Conservation (phyloP, 2,113 vertebrate species). For the Muntiacus reevesi region DNA sequence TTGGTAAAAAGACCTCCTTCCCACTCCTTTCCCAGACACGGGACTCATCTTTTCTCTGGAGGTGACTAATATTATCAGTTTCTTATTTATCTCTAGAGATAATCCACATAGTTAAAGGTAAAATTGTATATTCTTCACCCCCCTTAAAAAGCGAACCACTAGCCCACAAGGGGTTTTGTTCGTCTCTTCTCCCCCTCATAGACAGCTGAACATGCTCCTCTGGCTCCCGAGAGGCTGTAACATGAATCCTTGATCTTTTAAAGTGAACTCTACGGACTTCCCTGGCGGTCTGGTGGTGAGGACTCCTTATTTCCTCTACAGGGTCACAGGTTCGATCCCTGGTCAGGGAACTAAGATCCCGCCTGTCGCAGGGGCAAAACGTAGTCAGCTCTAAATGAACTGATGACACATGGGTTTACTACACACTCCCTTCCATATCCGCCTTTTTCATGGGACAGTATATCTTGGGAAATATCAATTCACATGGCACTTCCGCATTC, state of each 20-base stretch:
- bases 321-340: not conserved
- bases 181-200: not conserved
- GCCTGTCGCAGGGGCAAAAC: not conserved
- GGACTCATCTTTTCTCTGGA: not conserved
- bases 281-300: not conserved
- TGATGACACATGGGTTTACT: not conserved
- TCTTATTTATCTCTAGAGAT: not conserved
- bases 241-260: not conserved
- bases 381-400: not conserved
- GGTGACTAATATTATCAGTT: not conserved
- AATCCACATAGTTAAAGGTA: not conserved
- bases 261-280: fast-evolving
- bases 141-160: not conserved
- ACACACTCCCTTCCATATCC: not conserved
- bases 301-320: not conserved
- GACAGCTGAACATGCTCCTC: not conserved
- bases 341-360: not conserved
- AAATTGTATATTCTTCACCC: not conserved
- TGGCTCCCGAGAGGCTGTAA: not conserved
- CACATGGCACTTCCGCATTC: not conserved
- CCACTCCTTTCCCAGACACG: not conserved
- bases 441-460: not conserved
- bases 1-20: not conserved
- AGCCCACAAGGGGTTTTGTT: too few relatives aligned
- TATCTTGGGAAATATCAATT: not conserved